Percentiles rank a stretch among this genome's conserved stretches.
Conservation (phyloP, 2,888 invertebrate species). For the Cylloceria caligata region DNA sequence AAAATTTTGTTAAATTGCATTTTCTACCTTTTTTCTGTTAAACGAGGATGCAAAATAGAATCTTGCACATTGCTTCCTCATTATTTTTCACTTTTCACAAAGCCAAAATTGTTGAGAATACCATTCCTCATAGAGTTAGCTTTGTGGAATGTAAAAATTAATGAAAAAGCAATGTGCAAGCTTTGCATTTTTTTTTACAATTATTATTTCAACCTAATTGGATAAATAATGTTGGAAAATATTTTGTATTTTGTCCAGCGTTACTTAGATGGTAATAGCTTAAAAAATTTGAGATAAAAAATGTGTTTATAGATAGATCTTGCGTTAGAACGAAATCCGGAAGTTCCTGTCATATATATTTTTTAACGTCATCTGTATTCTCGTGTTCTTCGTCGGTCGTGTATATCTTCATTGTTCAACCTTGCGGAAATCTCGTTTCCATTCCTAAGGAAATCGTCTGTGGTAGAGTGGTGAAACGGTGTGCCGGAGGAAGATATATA, state of each 20-base stretch:
- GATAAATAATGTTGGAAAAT: neutral
- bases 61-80: too few species aligned
- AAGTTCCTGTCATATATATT: slow-evolving; percentile 10
- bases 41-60: too few species aligned
- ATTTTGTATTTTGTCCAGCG: neutral
- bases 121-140: too few species aligned
- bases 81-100: too few species aligned
- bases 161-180: too few species aligned
- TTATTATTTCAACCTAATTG: too few species aligned
- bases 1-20: too few species aligned
- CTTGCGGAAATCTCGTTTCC: slow-evolving; percentile 48
- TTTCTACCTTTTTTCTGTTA: too few species aligned
- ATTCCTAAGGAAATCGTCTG: slow-evolving; percentile 52
- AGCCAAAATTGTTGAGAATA: too few species aligned
- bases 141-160: too few species aligned
- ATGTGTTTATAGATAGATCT: slow-evolving; percentile 2
- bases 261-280: too few species aligned
- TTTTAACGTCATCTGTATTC: slow-evolving; percentile 5
- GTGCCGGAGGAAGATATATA: neutral
- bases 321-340: slow-evolving; percentile 1
- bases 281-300: neutral
- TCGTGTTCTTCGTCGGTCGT: neutral
- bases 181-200: too few species aligned
- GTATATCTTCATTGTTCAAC: slow-evolving; percentile 38
- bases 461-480: slow-evolving; percentile 8